phyloP scores from a whole-genome alignment of 1,140 invertebrate genomes.

The Ceratina calcarata region DNA sequence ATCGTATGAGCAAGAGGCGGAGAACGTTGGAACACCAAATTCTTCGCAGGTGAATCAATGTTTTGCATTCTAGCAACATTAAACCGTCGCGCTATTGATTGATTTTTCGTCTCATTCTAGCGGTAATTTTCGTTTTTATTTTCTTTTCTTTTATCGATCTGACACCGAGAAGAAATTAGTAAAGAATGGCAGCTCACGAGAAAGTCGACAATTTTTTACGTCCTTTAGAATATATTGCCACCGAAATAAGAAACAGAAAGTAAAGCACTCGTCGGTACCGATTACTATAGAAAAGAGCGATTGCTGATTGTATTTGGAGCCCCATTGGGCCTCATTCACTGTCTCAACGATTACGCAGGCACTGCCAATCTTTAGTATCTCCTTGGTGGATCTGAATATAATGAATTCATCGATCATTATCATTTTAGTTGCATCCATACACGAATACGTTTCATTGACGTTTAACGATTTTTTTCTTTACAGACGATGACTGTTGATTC shows the following conservation, averaged over 20 bases:
- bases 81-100: neutral
- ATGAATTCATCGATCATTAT: too few relatives aligned
- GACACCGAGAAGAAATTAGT: too few relatives aligned
- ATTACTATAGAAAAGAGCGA: too few relatives aligned
- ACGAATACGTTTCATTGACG: neutral
- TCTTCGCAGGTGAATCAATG: constrained; percentile 58
- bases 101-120: neutral
- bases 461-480: constrained; percentile 50
- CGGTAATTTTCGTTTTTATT: neutral
- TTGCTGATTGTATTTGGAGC: too few relatives aligned
- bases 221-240: too few relatives aligned
- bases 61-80: constrained; percentile 40
- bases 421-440: too few relatives aligned
- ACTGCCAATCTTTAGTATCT: too few relatives aligned
- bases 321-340: too few relatives aligned
- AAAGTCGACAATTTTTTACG: too few relatives aligned
- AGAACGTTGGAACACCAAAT: constrained; percentile 27
- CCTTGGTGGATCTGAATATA: too few relatives aligned
- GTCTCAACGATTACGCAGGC: neutral
- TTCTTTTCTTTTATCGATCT: neutral
- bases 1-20: constrained; percentile 21
- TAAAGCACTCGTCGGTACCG: neutral
- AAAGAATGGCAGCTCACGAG: too few relatives aligned
- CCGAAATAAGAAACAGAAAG: too few relatives aligned
- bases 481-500: constrained; percentile 52